Base-by-base conservation (phyloP, 2,113 vertebrate species). In the Garra rufa region DNA sequence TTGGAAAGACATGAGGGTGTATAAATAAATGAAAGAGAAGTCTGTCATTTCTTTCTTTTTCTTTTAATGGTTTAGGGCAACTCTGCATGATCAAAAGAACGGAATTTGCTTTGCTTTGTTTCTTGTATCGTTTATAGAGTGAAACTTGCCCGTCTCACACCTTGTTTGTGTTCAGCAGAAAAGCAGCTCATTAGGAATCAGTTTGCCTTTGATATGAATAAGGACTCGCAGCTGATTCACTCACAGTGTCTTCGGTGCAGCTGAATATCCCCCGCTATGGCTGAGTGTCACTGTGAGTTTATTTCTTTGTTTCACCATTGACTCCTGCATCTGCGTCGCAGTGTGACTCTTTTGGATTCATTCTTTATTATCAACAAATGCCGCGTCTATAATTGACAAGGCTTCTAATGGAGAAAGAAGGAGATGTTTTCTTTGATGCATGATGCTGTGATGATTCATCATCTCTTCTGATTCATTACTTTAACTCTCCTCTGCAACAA, bases 381-480 rank as follows among this genome's bases (percentile, higher is more conserved):
- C 41, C 0, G 24, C 82, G 50, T 91, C 74, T 78, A 38, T 89
- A 81, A 81, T 87, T 90, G 75, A 84, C 79, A 63, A 85, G 46
- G 83, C 65, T 87, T 76, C 82, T 87, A 91, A 88, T 91, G 87
- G 88, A 88, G 88, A 76, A 81, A 86, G 90, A 86, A 82, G n/a
- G 55, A 83, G 88, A 89, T 17, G 85, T 90, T 90, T 91, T 90
- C 89, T 89, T 82, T 93, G 91, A 94, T 92, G 86, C 90, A 93
- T 91, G 90, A 91, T 86, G 79, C 55, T 41, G 89, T 90, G 90
- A 91, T 89, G 90, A 89, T 90, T 91, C 88, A 90, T 83, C 90
- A 94, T 92, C 89, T 89, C 82, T 87, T 88, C 87, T 92, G 95
- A 95, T 95, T 94, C 94, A 95, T 96, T 96, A 93, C 94, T 96